phyloP scores from a whole-genome alignment of 2,797 vertebrate species.

The Cossypha dichroa region DNA sequence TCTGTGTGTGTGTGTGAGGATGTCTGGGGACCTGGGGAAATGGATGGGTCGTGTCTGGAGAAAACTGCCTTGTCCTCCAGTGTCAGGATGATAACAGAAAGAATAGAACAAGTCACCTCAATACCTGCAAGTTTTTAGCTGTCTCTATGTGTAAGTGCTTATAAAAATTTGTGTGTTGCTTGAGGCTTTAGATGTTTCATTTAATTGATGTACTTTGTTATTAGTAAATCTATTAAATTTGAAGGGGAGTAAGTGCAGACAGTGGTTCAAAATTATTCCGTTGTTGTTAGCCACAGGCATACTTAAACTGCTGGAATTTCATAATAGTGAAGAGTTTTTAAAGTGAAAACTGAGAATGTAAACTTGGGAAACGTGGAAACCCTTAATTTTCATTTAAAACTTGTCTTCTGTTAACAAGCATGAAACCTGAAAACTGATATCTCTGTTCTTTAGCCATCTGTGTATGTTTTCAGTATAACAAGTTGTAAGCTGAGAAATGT shows the following conservation, averaged over 20 bases:
- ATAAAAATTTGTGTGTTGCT: not conserved
- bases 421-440: not conserved
- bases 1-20: not conserved
- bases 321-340: not conserved
- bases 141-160: not conserved
- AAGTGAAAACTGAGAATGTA: not conserved
- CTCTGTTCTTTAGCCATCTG: not conserved
- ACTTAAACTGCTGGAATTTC: not conserved
- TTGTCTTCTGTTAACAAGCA: not conserved
- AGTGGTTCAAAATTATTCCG: not conserved
- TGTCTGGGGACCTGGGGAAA: not conserved
- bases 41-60: not conserved
- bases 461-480: not conserved
- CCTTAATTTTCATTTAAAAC: not conserved
- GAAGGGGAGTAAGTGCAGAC: not conserved
- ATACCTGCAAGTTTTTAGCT: not conserved
- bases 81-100: not conserved
- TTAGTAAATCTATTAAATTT: not conserved
- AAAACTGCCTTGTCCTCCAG: not conserved
- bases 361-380: not conserved
- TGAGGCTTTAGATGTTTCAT: not conserved
- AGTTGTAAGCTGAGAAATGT: not conserved
- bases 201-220: not conserved
- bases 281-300: not conserved
- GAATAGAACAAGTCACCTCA: not conserved